Percentiles rank a stretch among this genome's conserved stretches.
Conservation (phyloP, 2,113 vertebrate species). For the Platysternon megacephalum region DNA sequence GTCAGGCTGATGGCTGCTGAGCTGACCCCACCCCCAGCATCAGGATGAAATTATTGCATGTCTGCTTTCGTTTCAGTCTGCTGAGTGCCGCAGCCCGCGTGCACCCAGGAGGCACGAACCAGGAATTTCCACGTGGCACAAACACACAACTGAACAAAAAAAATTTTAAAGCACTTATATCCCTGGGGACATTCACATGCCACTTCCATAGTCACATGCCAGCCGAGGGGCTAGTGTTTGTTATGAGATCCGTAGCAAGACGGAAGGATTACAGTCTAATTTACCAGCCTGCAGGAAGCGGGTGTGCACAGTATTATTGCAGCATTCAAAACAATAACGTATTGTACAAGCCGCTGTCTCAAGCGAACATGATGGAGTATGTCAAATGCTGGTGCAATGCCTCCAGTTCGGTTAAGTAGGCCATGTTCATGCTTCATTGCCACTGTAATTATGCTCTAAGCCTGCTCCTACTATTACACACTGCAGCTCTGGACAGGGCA, state of each 20-base stretch:
- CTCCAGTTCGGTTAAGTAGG: background rate
- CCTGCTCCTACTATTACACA: background rate
- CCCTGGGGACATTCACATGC: conserved; percentile 11
- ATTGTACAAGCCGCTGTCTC: conserved; percentile 12
- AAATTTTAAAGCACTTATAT: background rate
- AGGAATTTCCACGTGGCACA: background rate
- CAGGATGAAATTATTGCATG: background rate
- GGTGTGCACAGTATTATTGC: background rate
- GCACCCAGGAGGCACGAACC: background rate
- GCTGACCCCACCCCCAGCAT: background rate
- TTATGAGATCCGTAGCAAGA: background rate
- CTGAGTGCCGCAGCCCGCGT: background rate
- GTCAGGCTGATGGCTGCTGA: background rate
- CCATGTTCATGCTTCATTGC: accelerated
- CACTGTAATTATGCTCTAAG: background rate
- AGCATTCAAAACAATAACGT: background rate
- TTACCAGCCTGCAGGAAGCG: conserved; percentile 5
- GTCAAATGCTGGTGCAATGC: background rate
- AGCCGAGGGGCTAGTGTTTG: background rate
- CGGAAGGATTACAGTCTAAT: background rate
- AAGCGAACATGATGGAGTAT: background rate
- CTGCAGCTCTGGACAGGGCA: background rate
- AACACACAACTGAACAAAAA: background rate
- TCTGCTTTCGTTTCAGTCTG: background rate
- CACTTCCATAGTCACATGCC: background rate